Base-by-base conservation (phyloP, 2,888 invertebrate genomes). In the Drosophila nr. medialis region DNA sequence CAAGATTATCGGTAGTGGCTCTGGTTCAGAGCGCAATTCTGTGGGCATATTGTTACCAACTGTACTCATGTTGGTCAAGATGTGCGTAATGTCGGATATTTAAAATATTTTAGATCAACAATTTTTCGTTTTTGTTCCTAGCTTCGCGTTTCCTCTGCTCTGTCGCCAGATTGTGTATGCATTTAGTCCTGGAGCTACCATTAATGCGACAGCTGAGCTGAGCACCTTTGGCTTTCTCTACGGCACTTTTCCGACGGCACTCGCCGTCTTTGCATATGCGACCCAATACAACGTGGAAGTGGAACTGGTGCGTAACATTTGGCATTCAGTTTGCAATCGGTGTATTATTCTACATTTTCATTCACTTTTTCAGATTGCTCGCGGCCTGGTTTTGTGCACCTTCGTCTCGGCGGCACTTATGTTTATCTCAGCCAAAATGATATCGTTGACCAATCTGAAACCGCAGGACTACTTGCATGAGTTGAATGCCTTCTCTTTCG, bases 151-250 rank as follows among this genome's bases (percentile, higher is more conserved):
- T 68, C 99, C 99, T 0, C 93, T 99, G 51, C 95, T 98, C 2
- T 97, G 96, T 86, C 95, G 98, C 81, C 98, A 98, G 93, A 95
- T 96, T 27, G 96, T 98, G 0, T 96, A 96, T 87, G 94, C 97
- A 6, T 93, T 97, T 62, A 94, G 95, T 69, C 94, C 96, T 8
- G 96, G 96, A 0, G 92, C 91, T 0, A 95, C 96, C 89, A 94
- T 95, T n/a, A 95, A 96, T 21, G 96, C 97, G 81, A 97, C 97
- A 0, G 94, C 95, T 13, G 96, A 98, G 77, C 93, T 98, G 66
- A 97, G 98, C 79, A 98, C 98, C 49, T 99, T 97, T 92, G 99
- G 98, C 0, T 99, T 99, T 93, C 94, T 99, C 0, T 99, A 99
- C 91, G 99, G 99, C 62, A 98, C 98, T 0, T 97, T 99, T 92